phyloP scores from a whole-genome alignment of 2,888 invertebrate species.

The Drosophila paramelanica region DNA sequence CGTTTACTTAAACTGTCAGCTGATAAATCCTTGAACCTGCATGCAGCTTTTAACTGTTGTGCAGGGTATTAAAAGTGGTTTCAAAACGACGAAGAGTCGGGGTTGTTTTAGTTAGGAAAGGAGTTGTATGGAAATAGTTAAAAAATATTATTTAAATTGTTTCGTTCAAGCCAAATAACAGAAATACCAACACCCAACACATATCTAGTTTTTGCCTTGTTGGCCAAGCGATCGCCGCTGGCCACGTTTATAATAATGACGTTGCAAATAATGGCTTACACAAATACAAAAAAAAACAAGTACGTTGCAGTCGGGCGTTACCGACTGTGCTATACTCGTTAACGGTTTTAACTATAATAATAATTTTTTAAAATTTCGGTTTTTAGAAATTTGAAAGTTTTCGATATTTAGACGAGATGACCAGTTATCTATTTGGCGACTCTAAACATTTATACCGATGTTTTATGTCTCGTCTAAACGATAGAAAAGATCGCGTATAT shows the following conservation, averaged over 20 bases:
- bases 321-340: no score
- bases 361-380: no score
- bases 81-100: no score
- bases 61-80: neutral
- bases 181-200: neutral
- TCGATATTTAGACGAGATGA: no score
- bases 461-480: no score
- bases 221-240: neutral
- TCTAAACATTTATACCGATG: no score
- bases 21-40: constrained; percentile 38
- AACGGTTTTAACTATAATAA: no score
- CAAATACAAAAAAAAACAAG: neutral
- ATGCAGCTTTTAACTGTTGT: neutral
- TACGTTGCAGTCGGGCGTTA: no score
- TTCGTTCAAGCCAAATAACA: neutral
- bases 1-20: constrained; percentile 50
- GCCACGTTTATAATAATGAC: constrained; percentile 44
- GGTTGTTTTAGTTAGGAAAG: neutral
- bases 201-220: constrained; percentile 8
- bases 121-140: neutral
- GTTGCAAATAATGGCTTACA: constrained; percentile 28
- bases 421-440: no score
- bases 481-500: no score
- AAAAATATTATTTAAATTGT: constrained; percentile 3
- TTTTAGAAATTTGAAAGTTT: no score